Evolutionary conservation across 2,888 invertebrate genomes (phyloP).

Genomic region (Mystacides longicornis): DNA sequence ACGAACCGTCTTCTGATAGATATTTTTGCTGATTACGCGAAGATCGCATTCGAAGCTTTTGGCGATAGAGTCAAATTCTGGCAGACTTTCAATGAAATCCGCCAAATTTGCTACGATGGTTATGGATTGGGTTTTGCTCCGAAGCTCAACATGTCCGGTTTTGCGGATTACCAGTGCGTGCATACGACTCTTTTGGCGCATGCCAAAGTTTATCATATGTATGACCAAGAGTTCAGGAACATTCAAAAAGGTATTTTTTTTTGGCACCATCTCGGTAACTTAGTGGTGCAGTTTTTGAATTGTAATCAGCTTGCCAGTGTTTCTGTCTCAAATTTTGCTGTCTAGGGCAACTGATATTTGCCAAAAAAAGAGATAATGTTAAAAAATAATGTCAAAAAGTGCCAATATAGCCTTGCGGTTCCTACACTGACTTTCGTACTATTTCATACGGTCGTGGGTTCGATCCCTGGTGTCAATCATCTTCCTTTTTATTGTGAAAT

Average conservation of each 20-base stretch:
- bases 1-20: slow-evolving; percentile 52
- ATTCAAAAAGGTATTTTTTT: slow-evolving; percentile 29
- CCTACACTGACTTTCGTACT: too few relatives aligned
- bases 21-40: slow-evolving; percentile 55
- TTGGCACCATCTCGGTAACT: too few relatives aligned
- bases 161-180: slow-evolving; percentile 54
- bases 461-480: too few relatives aligned
- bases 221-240: slow-evolving; percentile 41
- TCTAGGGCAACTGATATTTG: too few relatives aligned
- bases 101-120: slow-evolving; percentile 40
- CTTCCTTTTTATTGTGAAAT: slow-evolving; percentile 26
- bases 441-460: too few relatives aligned
- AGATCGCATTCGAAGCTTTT: slow-evolving; percentile 44
- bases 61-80: slow-evolving; percentile 47
- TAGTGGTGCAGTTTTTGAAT: too few relatives aligned
- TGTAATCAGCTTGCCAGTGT: too few relatives aligned
- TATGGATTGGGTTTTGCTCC: slow-evolving; percentile 51
- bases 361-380: too few relatives aligned
- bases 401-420: too few relatives aligned
- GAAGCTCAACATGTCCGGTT: slow-evolving; percentile 42
- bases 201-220: slow-evolving; percentile 53
- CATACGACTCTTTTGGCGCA: slow-evolving; percentile 60
- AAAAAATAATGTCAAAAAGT: too few relatives aligned
- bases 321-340: too few relatives aligned
- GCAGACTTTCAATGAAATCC: slow-evolving; percentile 61